Base-by-base conservation (phyloP, 2,797 vertebrate species). In the Jordanella pulchra region DNA sequence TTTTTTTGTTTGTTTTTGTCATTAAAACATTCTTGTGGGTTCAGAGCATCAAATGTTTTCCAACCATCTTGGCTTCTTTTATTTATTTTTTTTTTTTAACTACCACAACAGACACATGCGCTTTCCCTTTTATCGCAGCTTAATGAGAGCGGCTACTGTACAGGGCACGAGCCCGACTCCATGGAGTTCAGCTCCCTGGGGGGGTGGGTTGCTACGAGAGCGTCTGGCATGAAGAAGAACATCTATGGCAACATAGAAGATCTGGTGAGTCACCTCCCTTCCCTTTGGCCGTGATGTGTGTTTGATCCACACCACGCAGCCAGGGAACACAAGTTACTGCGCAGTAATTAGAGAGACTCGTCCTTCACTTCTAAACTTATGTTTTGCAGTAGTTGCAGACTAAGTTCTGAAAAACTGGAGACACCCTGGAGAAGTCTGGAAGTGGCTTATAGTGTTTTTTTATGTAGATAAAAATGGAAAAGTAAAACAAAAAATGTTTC, bases 151-250 rank as follows among this genome's bases (percentile, higher is more conserved):
- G 97, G 98, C 73, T 99, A 97, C 93, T 99, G 98, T 89, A 98
- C 97, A 50, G 98, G 98, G 76, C 98, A 99, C 47, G 98, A 99
- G 91, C 98, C 98, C 10, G 98, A 99, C 90, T 99, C 98, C 72
- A 96, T 99, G 96, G 98, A 99, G 91, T 99, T 99, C 93, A 99
- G 98, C 86, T 97, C 98, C 30, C 91, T 99, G 60, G 98, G 98
- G 73, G 98, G 98, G 83, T 99, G 98, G 98, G 96, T 99, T 75
- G 96, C 98, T 79, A 99, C 98, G 67, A 95, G 98, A 83, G 98
- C 98, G 30, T 99, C 98, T 3, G 98, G 98, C 93, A 99, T 99
- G 98, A 99, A 99, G 94, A 99, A 99, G 91, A 99, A 98, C 90
- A 94, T 99, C 91, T 99, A 99, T 60, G 98, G 98, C 89, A 99